Percentiles rank a stretch among this genome's conserved stretches.
Conservation (phyloP, 2,888 invertebrate genomes). For the Phasia obesa region DNA sequence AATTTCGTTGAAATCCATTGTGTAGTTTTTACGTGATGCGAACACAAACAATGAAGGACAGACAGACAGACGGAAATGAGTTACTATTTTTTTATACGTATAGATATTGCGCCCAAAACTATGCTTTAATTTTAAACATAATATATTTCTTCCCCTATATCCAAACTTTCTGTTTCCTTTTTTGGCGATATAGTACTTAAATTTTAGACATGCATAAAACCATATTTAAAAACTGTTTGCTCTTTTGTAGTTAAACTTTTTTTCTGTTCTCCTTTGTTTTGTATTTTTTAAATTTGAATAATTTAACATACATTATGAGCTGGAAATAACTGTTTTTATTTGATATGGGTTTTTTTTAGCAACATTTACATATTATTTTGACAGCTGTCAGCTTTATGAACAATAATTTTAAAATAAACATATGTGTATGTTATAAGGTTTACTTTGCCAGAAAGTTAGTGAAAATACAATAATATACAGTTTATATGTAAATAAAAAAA, state of each 20-base stretch:
- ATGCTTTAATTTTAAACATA: background rate
- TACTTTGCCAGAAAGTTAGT: conserved; percentile 31
- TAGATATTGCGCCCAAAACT: conserved; percentile 19
- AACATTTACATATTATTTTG: conserved; percentile 71
- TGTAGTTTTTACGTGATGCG: no score
- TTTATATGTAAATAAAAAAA: background rate
- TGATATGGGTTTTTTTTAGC: conserved; percentile 63
- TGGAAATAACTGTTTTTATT: conserved; percentile 57
- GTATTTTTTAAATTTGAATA: conserved; percentile 48
- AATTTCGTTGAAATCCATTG: no score
- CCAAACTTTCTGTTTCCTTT: background rate
- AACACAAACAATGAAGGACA: no score
- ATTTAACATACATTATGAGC: conserved; percentile 59
- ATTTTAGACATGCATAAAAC: conserved; percentile 12
- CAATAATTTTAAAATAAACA: conserved; percentile 62
- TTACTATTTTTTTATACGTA: no score
- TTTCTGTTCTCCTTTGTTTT: conserved; percentile 24
- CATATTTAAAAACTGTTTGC: background rate
- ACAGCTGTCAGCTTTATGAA: conserved; percentile 71
- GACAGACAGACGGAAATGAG: no score
- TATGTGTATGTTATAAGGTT: conserved; percentile 47
- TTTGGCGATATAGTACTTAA: conserved; percentile 1
- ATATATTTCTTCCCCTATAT: background rate
- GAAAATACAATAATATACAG: background rate
- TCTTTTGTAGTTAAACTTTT: conserved; percentile 41